Percentiles rank a stretch among this genome's conserved stretches.
These are phyloP conservation scores for Auanema freiburgensis DNA, from an alignment of 2,888 invertebrate genomes.

Conservation along the genomic window DNA sequence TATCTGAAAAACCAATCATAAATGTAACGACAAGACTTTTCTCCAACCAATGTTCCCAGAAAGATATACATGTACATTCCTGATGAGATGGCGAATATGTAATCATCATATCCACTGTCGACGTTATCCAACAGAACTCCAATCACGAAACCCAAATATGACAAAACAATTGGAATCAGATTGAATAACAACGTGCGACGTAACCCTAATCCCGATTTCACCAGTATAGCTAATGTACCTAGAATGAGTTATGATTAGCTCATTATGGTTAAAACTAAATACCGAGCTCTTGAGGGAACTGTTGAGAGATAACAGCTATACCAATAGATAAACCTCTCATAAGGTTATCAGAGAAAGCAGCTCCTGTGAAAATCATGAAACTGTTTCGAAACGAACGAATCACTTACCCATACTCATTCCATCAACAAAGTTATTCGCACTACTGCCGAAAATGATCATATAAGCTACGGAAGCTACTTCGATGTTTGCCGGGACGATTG, in stretches of 20 bases:
- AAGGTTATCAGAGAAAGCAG: slow-evolving; percentile 59
- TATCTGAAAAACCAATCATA: slow-evolving; percentile 37
- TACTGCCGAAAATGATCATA: slow-evolving; percentile 61
- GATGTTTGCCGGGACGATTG: slow-evolving; percentile 48
- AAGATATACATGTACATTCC: slow-evolving; percentile 64
- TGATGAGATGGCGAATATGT: slow-evolving; percentile 57
- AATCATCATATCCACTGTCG: slow-evolving; percentile 55
- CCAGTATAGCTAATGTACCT: slow-evolving; percentile 56
- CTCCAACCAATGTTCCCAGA: slow-evolving; percentile 53
- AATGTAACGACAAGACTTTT: slow-evolving; percentile 4
- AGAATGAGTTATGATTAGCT: neutral
- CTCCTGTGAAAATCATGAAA: slow-evolving; percentile 27
- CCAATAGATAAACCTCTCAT: slow-evolving; percentile 56
- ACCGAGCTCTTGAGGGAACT: slow-evolving; percentile 61
- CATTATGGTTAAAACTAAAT: neutral
- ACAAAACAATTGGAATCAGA: slow-evolving; percentile 53
- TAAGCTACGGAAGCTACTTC: slow-evolving; percentile 59
- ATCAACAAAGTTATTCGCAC: slow-evolving; percentile 61
- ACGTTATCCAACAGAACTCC: slow-evolving; percentile 55
- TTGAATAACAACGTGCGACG: slow-evolving; percentile 53
- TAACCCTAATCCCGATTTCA: slow-evolving; percentile 58
- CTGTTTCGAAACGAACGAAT: neutral
- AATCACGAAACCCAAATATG: slow-evolving; percentile 52
- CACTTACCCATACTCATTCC: slow-evolving; percentile 58
- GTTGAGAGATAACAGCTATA: slow-evolving; percentile 59